Evolutionary conservation across 2,888 invertebrate species (phyloP), one percentile per base, ranked within the genome.

Genomic region (Agrochola lota): DNA sequence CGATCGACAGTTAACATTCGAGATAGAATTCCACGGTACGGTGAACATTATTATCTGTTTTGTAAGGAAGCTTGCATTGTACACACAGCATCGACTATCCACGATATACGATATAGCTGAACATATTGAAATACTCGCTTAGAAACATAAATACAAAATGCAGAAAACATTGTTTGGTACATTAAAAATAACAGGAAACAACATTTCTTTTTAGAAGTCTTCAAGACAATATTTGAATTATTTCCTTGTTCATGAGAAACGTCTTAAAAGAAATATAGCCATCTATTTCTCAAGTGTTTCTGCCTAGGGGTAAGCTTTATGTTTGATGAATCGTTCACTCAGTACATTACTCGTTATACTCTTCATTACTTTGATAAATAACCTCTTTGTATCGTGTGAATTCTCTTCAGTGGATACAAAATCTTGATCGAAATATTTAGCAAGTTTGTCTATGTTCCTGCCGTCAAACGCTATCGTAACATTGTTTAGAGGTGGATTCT

Each of bases 401-500:
- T 74, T 84, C 76, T 83, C 46, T 26, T 64, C 71, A 35, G 62
- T 46, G 73, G 52, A 72, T 78, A 86, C 77, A 85, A 84, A 84
- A 77, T 79, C 79, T 74, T 84, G 74, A 87, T 80, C 73, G 55
- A 80, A 85, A 84, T 74, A 83, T 79, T 78, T 77, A 80, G 80
- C 80, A 83, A 88, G 86, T 79, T 81, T 79, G 88, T 81, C 74
- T 67, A 74, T 78, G 77, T 75, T 77, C 74, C 66, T 74, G 55
- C 72, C 74, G 69, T 84, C 88, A 86, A 84, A 68, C 80, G 75
- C 80, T 80, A 81, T 87, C 76, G 81, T 84, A 86, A 89, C 85
- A 86, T 88, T 88, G 89, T 90, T 90, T 87, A 79, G 83, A 84
- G 86, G 79, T 79, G 67, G 74, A 73, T 78, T 81, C 81, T 81